These are phyloP conservation scores for Apistogramma diplotaenia DNA, from an alignment of 2,113 vertebrate species.

Conservation along the genomic window DNA sequence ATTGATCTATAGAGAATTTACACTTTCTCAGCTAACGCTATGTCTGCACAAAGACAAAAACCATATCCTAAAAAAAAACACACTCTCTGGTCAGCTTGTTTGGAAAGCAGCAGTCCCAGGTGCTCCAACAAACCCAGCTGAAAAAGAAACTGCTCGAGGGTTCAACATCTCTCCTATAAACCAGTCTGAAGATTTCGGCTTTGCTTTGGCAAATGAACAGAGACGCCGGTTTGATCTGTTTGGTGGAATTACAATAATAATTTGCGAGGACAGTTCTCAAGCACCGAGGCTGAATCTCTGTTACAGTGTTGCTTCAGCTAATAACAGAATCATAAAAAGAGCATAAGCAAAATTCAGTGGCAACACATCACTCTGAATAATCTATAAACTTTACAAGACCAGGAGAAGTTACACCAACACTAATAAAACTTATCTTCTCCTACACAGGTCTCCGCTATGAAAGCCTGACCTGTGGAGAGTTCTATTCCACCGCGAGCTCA, in stretches of 20 bases:
- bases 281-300: not conserved
- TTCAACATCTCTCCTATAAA: conserved; percentile 20
- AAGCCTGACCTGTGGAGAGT: not conserved
- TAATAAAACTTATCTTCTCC: not conserved
- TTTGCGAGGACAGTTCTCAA: not conserved
- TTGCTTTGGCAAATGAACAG: conserved; percentile 2
- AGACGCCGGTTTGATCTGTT: conserved; percentile 8
- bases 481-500: not conserved
- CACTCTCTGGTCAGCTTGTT: not conserved
- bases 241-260: not conserved
- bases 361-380: not conserved
- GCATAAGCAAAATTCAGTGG: not conserved
- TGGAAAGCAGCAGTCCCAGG: not conserved
- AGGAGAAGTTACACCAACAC: not conserved
- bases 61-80: not conserved
- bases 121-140: not conserved
- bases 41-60: not conserved
- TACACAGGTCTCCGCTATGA: not conserved
- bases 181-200: conserved; percentile 10
- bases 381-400: not conserved
- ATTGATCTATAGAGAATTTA: not conserved
- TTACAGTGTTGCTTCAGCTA: not conserved
- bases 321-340: not conserved
- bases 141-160: conserved; percentile 22
- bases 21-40: not conserved